These are phyloP conservation scores for Microchirus variegatus DNA, from an alignment of 2,797 vertebrate genomes.

Conservation along the genomic window DNA sequence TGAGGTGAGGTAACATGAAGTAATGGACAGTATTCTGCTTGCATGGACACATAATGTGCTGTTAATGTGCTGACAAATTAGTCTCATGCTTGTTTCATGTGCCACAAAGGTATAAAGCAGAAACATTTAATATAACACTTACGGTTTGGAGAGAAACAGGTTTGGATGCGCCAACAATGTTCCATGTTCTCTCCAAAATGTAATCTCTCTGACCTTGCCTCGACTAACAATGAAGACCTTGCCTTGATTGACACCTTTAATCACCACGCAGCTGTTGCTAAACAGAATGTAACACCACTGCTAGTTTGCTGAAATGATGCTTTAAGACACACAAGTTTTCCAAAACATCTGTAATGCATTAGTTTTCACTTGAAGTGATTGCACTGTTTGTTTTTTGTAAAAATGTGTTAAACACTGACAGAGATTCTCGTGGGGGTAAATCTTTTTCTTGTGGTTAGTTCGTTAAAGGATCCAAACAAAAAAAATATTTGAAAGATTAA, in stretches of 20 bases:
- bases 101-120: too few relatives aligned
- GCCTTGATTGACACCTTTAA: not conserved
- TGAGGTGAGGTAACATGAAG: slow-evolving; percentile 7
- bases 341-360: not conserved
- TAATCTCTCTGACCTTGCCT: not conserved
- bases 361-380: not conserved
- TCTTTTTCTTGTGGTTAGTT: not conserved
- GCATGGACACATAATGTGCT: too few relatives aligned
- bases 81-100: too few relatives aligned
- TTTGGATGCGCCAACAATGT: not conserved
- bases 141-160: not conserved
- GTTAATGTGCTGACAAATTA: too few relatives aligned
- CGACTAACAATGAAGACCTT: not conserved
- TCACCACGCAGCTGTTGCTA: not conserved
- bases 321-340: not conserved
- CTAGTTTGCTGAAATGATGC: not conserved
- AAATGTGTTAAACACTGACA: not conserved
- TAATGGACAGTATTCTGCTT: not conserved
- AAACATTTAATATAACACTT: too few relatives aligned
- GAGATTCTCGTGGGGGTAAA: slow-evolving; percentile 6
- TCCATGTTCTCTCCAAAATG: not conserved
- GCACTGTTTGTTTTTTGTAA: slow-evolving; percentile 12
- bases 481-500: not conserved
- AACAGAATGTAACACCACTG: not conserved
- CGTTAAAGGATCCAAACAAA: not conserved